Percentiles rank a stretch among this genome's conserved stretches.
Conservation (phyloP, 2,888 invertebrate genomes). For the Lasioglossum vierecki region DNA sequence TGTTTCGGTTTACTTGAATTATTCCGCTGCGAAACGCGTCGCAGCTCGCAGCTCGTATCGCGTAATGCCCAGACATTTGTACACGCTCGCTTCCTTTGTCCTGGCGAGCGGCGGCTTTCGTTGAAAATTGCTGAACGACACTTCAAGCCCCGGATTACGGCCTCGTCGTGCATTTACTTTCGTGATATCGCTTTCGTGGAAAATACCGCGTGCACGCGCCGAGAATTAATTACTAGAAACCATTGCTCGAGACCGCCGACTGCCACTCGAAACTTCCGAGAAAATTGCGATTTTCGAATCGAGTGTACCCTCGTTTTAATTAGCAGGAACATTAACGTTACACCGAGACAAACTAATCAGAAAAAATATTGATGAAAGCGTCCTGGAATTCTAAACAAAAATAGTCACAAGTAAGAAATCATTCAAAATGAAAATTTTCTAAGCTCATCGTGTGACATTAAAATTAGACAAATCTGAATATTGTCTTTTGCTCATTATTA, state of each 20-base stretch:
- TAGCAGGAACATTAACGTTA: too few relatives aligned
- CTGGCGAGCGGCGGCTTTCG: constrained; percentile 14
- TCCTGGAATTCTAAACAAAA: too few relatives aligned
- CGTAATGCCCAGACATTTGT: constrained; percentile 29
- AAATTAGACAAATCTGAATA: too few relatives aligned
- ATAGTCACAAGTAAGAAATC: background rate
- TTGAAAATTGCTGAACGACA: constrained; percentile 18
- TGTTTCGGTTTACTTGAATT: constrained; percentile 55
- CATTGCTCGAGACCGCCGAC: background rate
- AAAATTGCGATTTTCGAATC: background rate
- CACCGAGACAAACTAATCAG: too few relatives aligned
- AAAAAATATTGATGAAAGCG: too few relatives aligned
- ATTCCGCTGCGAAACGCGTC: constrained; percentile 18
- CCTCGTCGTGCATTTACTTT: background rate
- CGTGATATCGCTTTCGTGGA: background rate
- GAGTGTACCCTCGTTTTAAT: background rate
- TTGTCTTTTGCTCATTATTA: too few relatives aligned
- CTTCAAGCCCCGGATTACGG: background rate
- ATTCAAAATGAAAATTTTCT: too few relatives aligned
- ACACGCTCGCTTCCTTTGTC: constrained; percentile 29
- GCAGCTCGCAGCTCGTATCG: constrained; percentile 6
- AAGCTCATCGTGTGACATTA: too few relatives aligned
- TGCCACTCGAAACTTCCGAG: background rate
- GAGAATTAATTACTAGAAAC: background rate
- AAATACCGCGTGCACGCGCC: background rate